Evolutionary conservation across 2,888 invertebrate species (phyloP), one percentile per base, ranked within the genome.

Genomic region (Alloplasta piceator): DNA sequence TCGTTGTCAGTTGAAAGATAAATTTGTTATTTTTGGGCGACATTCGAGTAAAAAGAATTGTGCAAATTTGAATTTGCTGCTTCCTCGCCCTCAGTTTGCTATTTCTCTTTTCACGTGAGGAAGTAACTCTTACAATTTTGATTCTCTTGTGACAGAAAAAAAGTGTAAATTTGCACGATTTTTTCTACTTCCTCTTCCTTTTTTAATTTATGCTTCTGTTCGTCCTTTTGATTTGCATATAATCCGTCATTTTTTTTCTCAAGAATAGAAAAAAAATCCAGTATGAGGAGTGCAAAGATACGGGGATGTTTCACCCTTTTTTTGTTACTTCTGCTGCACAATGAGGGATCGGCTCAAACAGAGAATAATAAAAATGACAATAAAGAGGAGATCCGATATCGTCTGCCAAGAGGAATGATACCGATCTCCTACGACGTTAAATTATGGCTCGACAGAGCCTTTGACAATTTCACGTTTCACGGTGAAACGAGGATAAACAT

Each of bases 341-440:
- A 12, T 16, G 74, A 78, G 58, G 16, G 50, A 10, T 74, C 74
- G 4, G 43, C 78, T 9, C 41, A 64, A 16, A 55, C 60, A 26
- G 74, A 78, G 9, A 70, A 41, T 50, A 74, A 64, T 50, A 71
- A 67, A 67, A 12, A 16, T 16, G 60, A 67, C 5, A 75, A 50
- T 48, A 71, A 66, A 6, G 64, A 41, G 7, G 67, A 52, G 4
- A 66, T 78, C 43, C 74, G 80, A 26, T 94, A 94, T 88, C 92
- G 94, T 0, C 91, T 95, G 9, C 94, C 95, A 0, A 92, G 92
- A 6, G 92, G 92, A 26, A 92, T 94, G 0, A 87, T 86, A 39
- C 95, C 95, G 0, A 91, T 91, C 0, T 93, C 93, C 82, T 95
- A 94, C 86, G 93, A 93, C 63, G 92, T 94, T 10, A 89, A 90